Conservation (phyloP, 2,797 vertebrate genomes). For the Urophycis tenuis region DNA sequence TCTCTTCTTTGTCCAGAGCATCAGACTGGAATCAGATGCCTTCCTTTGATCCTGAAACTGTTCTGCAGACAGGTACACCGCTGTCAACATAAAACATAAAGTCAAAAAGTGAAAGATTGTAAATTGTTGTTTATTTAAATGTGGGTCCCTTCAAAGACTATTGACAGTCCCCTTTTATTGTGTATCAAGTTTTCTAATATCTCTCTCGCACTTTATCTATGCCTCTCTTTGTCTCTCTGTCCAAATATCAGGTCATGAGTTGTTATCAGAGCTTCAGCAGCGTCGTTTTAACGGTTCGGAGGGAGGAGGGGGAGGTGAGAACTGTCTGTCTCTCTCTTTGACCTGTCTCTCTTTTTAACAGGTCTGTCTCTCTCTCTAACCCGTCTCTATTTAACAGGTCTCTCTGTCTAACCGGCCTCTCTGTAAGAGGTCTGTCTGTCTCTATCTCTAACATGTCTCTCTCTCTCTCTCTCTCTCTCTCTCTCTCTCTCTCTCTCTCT, state of each 20-base stretch:
- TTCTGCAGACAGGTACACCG: slow-evolving; percentile 85
- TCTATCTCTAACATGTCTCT: too few species aligned
- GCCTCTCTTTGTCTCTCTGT: background rate
- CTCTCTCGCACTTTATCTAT: background rate
- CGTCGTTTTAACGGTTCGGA: slow-evolving; percentile 92
- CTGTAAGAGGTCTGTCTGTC: too few species aligned
- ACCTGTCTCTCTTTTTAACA: background rate
- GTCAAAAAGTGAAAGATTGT: background rate
- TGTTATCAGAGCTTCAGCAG: slow-evolving; percentile 93
- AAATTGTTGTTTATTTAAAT: background rate
- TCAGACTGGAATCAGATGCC: slow-evolving; percentile 84
- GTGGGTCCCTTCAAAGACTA: background rate
- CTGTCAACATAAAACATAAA: background rate
- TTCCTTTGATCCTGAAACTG: slow-evolving; percentile 91
- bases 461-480: too few species aligned
- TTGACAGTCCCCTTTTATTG: background rate
- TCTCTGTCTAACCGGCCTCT: too few species aligned
- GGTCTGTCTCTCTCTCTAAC: background rate
- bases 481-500: too few species aligned
- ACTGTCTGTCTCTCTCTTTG: slow-evolving; percentile 9
- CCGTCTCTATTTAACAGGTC: background rate
- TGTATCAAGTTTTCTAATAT: background rate
- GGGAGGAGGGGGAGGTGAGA: slow-evolving; percentile 76
- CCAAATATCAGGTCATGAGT: slow-evolving; percentile 81
- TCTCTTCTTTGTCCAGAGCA: slow-evolving; percentile 68